phyloP scores from a whole-genome alignment of 2,797 vertebrate genomes.

The Acanthurus tractus region DNA sequence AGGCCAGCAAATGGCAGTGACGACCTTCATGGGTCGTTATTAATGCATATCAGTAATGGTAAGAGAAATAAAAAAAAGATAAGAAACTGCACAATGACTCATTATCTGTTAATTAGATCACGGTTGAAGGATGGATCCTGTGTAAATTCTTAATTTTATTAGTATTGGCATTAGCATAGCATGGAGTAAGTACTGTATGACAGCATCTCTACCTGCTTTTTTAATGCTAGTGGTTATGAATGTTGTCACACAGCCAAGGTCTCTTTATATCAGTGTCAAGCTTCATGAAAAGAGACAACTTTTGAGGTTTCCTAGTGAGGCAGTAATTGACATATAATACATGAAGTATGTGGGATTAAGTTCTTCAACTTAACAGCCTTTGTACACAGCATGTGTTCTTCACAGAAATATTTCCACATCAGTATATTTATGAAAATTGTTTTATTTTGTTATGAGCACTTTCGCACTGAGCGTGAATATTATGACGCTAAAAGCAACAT shows the following conservation, averaged over 20 bases:
- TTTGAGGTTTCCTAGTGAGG: neutral
- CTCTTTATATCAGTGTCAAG: conserved; percentile 33
- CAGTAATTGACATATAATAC: conserved; percentile 21
- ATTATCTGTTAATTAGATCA: conserved; percentile 61
- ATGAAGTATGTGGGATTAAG: neutral
- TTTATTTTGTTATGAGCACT: no score
- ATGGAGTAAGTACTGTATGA: conserved; percentile 5
- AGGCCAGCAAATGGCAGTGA: conserved; percentile 46
- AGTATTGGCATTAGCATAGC: conserved; percentile 32
- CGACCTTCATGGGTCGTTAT: conserved; percentile 50
- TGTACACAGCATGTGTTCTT: no score
- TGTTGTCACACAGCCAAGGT: conserved; percentile 13
- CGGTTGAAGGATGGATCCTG: conserved; percentile 37
- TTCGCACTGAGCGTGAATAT: no score
- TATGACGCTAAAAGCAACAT: no score
- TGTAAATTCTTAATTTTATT: conserved; percentile 48
- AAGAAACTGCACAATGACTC: conserved; percentile 23
- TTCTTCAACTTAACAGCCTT: neutral
- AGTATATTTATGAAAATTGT: no score
- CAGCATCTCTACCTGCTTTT: conserved; percentile 14
- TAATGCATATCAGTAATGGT: conserved; percentile 40
- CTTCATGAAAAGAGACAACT: conserved; percentile 15
- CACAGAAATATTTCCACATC: no score
- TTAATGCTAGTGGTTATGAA: conserved; percentile 19
- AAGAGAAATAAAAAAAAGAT: conserved; percentile 4